These are phyloP conservation scores for Brachylomia viminalis DNA, from an alignment of 2,888 invertebrate genomes.

Conservation along the genomic window DNA sequence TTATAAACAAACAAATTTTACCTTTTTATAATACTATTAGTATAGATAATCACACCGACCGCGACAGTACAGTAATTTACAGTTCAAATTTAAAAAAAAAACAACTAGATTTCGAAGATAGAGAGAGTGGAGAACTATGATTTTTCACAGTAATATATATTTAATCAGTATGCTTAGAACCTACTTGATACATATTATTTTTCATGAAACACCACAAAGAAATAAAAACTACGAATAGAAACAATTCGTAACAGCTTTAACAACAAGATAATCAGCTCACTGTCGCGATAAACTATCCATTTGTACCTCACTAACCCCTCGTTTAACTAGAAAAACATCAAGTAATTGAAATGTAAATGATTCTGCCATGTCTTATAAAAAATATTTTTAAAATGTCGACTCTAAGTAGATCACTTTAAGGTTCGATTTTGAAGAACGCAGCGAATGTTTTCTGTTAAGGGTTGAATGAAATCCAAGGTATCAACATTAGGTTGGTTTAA, in stretches of 20 bases:
- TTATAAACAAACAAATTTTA: too few species aligned
- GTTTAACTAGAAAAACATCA: constrained; percentile 64
- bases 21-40: too few species aligned
- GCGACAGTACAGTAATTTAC: neutral
- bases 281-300: constrained; percentile 32
- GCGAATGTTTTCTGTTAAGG: constrained; percentile 9
- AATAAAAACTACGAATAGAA: neutral
- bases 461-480: constrained; percentile 44
- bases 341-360: constrained; percentile 71
- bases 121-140: neutral
- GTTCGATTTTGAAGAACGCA: constrained; percentile 5
- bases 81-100: neutral
- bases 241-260: neutral
- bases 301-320: constrained; percentile 14
- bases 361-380: constrained; percentile 29
- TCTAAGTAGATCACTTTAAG: neutral
- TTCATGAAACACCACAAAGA: neutral
- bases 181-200: neutral
- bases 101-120: neutral
- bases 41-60: too few species aligned
- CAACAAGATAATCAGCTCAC: constrained; percentile 17
- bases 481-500: constrained; percentile 32
- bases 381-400: constrained; percentile 9
- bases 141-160: neutral
- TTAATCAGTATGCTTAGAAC: too few species aligned